These are phyloP conservation scores for Drosophila koepferae DNA, from an alignment of 2,888 invertebrate species.

Conservation along the genomic window DNA sequence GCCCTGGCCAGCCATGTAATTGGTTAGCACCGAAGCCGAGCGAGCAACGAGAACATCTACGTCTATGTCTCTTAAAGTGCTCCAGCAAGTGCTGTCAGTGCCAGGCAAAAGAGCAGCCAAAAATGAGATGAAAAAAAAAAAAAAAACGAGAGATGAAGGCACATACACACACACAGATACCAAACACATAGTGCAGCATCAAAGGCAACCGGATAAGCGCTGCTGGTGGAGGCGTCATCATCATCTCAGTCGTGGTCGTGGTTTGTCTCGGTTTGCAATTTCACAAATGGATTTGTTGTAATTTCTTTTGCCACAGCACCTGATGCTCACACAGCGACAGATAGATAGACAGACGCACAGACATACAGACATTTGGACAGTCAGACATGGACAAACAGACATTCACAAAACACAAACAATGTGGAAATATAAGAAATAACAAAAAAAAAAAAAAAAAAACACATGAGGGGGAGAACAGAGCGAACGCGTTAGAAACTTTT, in stretches of 20 bases:
- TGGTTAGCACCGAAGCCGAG: constrained; percentile 56
- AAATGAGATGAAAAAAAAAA: constrained; percentile 10
- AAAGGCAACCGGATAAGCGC: constrained; percentile 62
- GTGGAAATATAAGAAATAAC: constrained; percentile 64
- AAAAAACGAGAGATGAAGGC: constrained; percentile 5
- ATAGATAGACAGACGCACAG: constrained; percentile 31
- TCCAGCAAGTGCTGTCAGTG: constrained; percentile 47
- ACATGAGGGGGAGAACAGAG: not conserved
- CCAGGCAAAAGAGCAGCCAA: constrained; percentile 43
- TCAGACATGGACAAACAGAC: constrained; percentile 38
- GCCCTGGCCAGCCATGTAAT: constrained; percentile 57
- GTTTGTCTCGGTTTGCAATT: constrained; percentile 76
- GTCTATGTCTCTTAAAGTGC: constrained; percentile 50
- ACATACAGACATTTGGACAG: constrained; percentile 21
- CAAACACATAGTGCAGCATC: constrained; percentile 27
- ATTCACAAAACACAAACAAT: constrained; percentile 50
- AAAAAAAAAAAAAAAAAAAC: constrained; percentile 26
- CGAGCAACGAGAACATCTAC: not conserved
- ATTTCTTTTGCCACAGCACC: constrained; percentile 79
- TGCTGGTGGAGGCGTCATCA: constrained; percentile 40
- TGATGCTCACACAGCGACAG: constrained; percentile 75
- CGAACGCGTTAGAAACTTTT: constrained; percentile 57
- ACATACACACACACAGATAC: not conserved
- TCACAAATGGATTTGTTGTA: constrained; percentile 80
- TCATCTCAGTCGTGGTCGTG: constrained; percentile 43